A percentile compares a stretch with the other conserved stretches of the same genome.
Conservation (phyloP, 1,140 invertebrate species). For the Lordiphosa mommai region DNA sequence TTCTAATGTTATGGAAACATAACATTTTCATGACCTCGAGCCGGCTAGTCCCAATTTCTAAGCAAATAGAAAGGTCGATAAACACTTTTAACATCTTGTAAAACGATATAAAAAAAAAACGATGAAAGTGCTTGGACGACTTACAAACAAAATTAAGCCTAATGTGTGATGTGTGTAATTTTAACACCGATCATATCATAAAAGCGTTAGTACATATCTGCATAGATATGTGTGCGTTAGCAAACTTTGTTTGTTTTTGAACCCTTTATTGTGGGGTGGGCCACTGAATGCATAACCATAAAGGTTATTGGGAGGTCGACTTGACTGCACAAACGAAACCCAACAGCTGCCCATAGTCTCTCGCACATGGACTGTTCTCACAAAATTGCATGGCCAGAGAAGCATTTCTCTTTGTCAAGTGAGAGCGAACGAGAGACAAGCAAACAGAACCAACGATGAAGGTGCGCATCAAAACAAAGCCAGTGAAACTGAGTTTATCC, state of each 20-base stretch:
- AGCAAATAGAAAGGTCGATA: too few relatives aligned
- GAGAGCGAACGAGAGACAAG: slow-evolving; percentile 26
- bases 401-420: slow-evolving; percentile 11
- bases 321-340: slow-evolving; percentile 11
- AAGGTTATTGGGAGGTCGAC: slow-evolving; percentile 3
- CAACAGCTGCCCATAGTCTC: slow-evolving; percentile 11
- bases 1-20: too few relatives aligned
- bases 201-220: background rate
- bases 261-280: background rate
- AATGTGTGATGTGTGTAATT: too few relatives aligned
- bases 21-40: too few relatives aligned
- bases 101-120: too few relatives aligned
- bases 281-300: background rate
- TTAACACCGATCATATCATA: too few relatives aligned
- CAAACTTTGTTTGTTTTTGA: background rate
- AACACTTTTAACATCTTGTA: too few relatives aligned
- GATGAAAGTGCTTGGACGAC: too few relatives aligned
- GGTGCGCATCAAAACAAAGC: slow-evolving; percentile 55
- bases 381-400: slow-evolving; percentile 5
- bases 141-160: too few relatives aligned
- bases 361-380: slow-evolving; percentile 11
- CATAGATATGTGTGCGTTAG: background rate
- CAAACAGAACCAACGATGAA: slow-evolving; percentile 35
- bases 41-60: too few relatives aligned
- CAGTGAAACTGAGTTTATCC: slow-evolving; percentile 32